Evolutionary conservation across 2,113 vertebrate genomes (phyloP).

Genomic region (Odocoileus virginianus): DNA sequence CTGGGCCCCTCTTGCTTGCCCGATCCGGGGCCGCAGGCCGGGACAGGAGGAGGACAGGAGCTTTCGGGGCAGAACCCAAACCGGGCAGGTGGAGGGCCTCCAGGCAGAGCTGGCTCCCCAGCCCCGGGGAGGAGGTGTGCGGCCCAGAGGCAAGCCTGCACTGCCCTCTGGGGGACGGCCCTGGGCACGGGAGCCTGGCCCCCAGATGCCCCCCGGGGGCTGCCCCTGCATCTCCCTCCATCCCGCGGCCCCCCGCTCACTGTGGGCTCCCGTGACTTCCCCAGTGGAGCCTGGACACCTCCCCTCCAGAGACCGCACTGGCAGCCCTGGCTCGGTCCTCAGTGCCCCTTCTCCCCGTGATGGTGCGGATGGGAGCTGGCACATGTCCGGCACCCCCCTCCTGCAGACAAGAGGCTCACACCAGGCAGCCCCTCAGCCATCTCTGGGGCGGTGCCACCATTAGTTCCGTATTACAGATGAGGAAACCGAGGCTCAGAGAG

Average conservation of each 20-base stretch:
- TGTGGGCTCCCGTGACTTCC: rapidly evolving
- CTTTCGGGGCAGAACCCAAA: rapidly evolving
- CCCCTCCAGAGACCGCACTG: neutral
- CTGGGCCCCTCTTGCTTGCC: rapidly evolving
- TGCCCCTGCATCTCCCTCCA: neutral
- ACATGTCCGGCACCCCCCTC: rapidly evolving
- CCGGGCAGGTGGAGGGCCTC: neutral
- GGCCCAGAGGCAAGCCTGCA: neutral
- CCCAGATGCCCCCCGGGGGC: neutral
- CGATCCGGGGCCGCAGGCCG: rapidly evolving
- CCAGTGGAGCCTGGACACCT: rapidly evolving
- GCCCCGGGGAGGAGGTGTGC: neutral
- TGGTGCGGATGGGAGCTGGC: too few relatives aligned
- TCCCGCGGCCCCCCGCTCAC: rapidly evolving
- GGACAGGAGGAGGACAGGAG: neutral
- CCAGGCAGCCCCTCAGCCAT: neutral
- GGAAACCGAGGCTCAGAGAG: neutral
- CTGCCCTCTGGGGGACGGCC: conserved; percentile 62
- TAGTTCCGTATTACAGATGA: neutral
- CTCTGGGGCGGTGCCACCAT: rapidly evolving
- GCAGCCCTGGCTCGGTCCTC: too few relatives aligned
- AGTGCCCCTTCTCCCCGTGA: neutral
- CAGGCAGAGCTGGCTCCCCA: neutral
- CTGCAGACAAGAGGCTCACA: rapidly evolving
- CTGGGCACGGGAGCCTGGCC: neutral